Conservation (phyloP, 2,888 invertebrate genomes). For the Rhamphomyia laevipes region DNA sequence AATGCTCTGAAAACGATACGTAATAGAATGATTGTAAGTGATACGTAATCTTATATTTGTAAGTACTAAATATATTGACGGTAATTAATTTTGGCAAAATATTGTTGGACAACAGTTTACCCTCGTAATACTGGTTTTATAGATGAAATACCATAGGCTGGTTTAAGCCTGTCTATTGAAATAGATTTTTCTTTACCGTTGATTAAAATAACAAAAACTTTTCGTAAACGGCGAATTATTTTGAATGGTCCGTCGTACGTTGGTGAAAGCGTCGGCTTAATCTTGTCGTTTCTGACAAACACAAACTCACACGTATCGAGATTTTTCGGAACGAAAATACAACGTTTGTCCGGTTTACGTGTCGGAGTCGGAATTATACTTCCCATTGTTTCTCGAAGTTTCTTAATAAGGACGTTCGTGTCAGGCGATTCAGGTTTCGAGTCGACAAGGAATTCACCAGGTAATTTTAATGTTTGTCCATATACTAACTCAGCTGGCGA, state of each 20-base stretch:
- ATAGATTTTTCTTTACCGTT: constrained; percentile 6
- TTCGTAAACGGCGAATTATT: constrained; percentile 1
- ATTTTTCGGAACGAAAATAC: neutral
- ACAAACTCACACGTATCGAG: neutral
- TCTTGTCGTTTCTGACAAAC: constrained; percentile 5
- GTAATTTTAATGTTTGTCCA: constrained; percentile 6
- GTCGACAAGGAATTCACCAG: neutral
- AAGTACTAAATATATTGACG: too few relatives aligned
- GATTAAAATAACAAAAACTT: neutral
- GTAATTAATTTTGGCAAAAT: too few relatives aligned
- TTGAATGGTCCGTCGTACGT: constrained; percentile 4
- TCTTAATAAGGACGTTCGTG: neutral
- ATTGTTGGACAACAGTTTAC: too few relatives aligned
- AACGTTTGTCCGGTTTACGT: neutral
- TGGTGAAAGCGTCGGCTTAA: constrained; percentile 1
- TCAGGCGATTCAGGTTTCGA: too few relatives aligned
- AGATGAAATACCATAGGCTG: neutral
- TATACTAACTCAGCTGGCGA: constrained; percentile 6
- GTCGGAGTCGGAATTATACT: neutral
- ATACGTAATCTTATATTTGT: too few relatives aligned
- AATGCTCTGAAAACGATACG: too few relatives aligned
- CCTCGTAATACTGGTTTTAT: too few relatives aligned
- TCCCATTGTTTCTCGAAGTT: constrained; percentile 1
- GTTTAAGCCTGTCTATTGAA: constrained; percentile 1
- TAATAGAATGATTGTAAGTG: too few relatives aligned